Evolutionary conservation across 2,797 vertebrate species (phyloP), one percentile per base, ranked within the genome.

Genomic region (Microctenopoma lineatum): DNA sequence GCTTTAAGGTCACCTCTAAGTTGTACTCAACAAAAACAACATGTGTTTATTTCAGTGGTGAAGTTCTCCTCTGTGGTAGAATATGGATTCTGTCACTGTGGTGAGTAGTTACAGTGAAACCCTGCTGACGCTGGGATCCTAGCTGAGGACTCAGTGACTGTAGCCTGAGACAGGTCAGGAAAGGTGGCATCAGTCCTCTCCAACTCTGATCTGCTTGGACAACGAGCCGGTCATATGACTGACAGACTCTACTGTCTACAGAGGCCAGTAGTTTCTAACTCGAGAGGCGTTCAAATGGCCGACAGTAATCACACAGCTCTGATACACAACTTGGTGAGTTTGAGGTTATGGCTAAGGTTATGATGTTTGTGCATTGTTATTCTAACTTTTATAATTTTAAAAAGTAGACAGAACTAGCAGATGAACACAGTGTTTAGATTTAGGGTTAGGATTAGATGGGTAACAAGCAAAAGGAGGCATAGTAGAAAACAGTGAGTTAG

Each of bases 131-230:
- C 38, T 34, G 32, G 50, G 45, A 51, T 63, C 54, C 57, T 41
- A 27, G 18, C 52, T 42, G 72, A 70, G 61, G 46, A 66, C 59
- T 64, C 25, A 25, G 46, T 29, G 42, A 32, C 45, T 59, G 66
- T 41, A 48, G 34, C 59, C 50, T 39, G 59, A 46, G 42, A 58
- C 25, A 34, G 66, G 70, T 74, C 66, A 70, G 48, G 42, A 44
- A 53, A 66, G 32, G 66, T 13, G 54, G 41, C 46, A 67, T 58
- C 52, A 45, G 32, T 13, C 42, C 62, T 63, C 39, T 7, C 54
- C 46, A 36, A 55, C 60, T 69, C 62, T 67, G 70, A 76, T 81
- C 55, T 38, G 47, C 66, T 65, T 66, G 57, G 68, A 75, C 65
- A 60, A 60, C 59, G 50, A 61, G 29, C 50, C 57, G 46, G 48